Evolutionary conservation across 2,797 vertebrate species (phyloP).

Genomic region (Pachyuromys duprasi): DNA sequence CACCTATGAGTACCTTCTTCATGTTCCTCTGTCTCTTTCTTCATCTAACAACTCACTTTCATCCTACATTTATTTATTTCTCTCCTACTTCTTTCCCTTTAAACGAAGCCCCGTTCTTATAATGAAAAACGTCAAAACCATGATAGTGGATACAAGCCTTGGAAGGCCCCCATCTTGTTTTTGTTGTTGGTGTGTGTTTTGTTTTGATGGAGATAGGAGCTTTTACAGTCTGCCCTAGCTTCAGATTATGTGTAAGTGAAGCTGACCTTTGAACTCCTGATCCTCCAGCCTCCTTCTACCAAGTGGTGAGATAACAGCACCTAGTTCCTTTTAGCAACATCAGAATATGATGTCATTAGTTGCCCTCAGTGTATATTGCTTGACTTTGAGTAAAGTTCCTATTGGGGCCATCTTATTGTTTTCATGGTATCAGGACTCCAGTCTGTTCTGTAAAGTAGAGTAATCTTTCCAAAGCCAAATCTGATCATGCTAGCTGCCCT

Average conservation of each 20-base stretch:
- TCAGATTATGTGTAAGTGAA: neutral
- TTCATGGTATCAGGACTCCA: neutral
- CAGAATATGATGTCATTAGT: neutral
- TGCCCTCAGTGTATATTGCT: neutral
- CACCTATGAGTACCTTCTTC: neutral
- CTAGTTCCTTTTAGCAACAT: neutral
- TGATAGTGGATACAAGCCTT: neutral
- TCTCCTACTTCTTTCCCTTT: conserved; percentile 2
- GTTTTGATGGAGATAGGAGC: neutral
- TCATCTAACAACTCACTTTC: neutral
- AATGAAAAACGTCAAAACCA: neutral
- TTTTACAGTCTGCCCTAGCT: neutral
- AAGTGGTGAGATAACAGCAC: neutral
- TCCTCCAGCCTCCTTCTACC: neutral
- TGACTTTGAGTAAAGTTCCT: neutral
- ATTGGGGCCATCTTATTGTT: neutral
- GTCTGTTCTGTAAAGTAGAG: neutral
- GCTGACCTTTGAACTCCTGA: neutral
- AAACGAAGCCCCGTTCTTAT: neutral
- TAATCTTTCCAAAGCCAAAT: neutral
- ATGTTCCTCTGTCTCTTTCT: neutral
- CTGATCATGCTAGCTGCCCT: neutral
- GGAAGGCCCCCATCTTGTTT: neutral
- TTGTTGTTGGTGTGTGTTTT: neutral
- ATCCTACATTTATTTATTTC: neutral